phyloP scores from a whole-genome alignment of 2,113 vertebrate species.

The Leucosticte australis region DNA sequence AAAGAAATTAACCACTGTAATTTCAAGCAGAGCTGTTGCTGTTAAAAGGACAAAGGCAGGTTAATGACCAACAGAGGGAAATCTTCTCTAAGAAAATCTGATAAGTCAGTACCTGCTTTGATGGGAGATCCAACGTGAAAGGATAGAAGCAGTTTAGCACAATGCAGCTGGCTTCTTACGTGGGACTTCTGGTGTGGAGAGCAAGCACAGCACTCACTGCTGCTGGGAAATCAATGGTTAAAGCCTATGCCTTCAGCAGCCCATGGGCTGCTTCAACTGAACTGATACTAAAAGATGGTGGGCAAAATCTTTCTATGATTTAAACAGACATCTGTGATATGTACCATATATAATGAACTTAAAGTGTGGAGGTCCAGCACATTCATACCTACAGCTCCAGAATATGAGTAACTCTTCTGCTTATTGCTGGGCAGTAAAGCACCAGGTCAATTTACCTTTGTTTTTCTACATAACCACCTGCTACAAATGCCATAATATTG shows the following conservation, averaged over 20 bases:
- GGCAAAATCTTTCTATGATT: background rate
- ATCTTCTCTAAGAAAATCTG: background rate
- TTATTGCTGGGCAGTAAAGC: background rate
- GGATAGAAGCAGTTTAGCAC: background rate
- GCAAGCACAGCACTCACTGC: background rate
- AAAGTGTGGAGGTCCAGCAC: background rate
- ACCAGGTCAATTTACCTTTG: background rate
- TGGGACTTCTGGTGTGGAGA: background rate
- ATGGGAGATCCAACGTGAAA: background rate
- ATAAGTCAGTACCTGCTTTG: background rate
- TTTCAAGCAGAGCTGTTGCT: background rate
- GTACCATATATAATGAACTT: background rate
- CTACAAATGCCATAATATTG: background rate
- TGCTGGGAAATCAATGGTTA: background rate
- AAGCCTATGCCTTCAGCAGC: background rate
- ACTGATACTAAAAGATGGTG: background rate
- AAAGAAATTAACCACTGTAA: background rate
- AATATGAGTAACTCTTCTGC: background rate
- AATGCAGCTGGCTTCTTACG: background rate
- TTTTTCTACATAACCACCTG: background rate
- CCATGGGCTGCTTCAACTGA: background rate
- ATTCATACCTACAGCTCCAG: background rate
- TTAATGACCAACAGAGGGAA: background rate
- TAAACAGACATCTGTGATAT: background rate
- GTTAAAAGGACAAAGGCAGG: background rate